These are phyloP conservation scores for Tyria jacobaeae DNA, from an alignment of 2,888 invertebrate genomes.

Conservation along the genomic window DNA sequence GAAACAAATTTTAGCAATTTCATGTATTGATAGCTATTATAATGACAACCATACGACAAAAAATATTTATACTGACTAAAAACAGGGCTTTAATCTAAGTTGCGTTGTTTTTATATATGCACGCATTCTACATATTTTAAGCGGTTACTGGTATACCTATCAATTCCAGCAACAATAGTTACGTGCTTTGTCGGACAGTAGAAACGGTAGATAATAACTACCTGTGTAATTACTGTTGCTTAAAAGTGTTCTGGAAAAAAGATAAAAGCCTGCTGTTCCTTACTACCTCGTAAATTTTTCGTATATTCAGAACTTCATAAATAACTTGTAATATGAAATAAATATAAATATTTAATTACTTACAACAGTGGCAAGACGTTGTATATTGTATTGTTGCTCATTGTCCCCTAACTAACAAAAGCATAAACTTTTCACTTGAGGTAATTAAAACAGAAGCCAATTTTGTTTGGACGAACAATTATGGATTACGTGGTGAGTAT, in stretches of 20 bases:
- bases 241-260: neutral
- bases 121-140: too few relatives aligned
- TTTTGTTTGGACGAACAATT: conserved; percentile 76
- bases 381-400: conserved; percentile 19
- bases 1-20: neutral
- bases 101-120: too few relatives aligned
- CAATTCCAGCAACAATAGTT: neutral
- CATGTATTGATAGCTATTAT: too few relatives aligned
- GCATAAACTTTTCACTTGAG: conserved; percentile 65
- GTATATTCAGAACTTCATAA: too few relatives aligned
- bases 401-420: conserved; percentile 48
- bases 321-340: too few relatives aligned
- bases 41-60: too few relatives aligned
- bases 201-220: neutral
- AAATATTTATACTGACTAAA: too few relatives aligned
- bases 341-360: conserved; percentile 22
- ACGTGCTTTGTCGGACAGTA: neutral
- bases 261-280: neutral
- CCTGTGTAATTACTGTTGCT: neutral
- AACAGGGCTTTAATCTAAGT: too few relatives aligned
- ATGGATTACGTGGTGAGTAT: conserved; percentile 67
- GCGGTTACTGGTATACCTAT: neutral
- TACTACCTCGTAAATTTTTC: too few relatives aligned
- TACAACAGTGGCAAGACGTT: conserved; percentile 16
- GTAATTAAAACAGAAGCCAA: conserved; percentile 71